Evolutionary conservation across 2,113 vertebrate species (phyloP).

Genomic region (Thalassarche chlororhynchos): DNA sequence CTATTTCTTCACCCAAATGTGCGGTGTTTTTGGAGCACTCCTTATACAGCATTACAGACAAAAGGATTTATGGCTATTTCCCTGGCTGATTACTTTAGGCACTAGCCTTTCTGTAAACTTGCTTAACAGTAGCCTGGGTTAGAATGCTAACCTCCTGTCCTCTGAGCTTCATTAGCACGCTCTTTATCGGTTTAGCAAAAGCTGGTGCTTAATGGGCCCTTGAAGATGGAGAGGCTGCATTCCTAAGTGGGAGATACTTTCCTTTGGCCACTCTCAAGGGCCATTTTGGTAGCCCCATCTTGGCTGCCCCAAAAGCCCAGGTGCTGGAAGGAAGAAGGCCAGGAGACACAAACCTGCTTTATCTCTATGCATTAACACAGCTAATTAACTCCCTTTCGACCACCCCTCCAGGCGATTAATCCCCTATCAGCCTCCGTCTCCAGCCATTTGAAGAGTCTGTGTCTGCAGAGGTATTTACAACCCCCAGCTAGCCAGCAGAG

Average conservation of each 20-base stretch:
- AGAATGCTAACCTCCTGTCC: neutral
- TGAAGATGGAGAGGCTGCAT: neutral
- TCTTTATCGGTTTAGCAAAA: constrained; percentile 13
- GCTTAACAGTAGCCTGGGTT: neutral
- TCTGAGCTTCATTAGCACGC: neutral
- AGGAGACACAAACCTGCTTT: constrained; percentile 42
- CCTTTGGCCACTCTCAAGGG: neutral
- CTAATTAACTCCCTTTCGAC: constrained; percentile 60
- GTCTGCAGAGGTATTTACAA: constrained; percentile 70
- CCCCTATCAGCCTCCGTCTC: constrained; percentile 51
- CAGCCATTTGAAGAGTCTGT: constrained; percentile 51
- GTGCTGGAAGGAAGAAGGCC: neutral
- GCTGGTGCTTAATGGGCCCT: neutral
- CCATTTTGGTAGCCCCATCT: constrained; percentile 15
- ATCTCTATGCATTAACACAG: constrained; percentile 58
- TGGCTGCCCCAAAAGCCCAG: constrained; percentile 11
- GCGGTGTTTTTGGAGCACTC: neutral
- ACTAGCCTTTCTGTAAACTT: neutral
- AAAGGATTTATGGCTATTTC: neutral
- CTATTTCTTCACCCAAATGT: neutral
- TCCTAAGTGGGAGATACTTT: neutral
- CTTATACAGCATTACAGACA: neutral
- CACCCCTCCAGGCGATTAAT: constrained; percentile 26
- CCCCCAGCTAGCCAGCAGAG: constrained; percentile 33
- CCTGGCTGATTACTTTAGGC: neutral